phyloP scores from a whole-genome alignment of 2,113 vertebrate genomes.

The Xiphophorus maculatus region DNA sequence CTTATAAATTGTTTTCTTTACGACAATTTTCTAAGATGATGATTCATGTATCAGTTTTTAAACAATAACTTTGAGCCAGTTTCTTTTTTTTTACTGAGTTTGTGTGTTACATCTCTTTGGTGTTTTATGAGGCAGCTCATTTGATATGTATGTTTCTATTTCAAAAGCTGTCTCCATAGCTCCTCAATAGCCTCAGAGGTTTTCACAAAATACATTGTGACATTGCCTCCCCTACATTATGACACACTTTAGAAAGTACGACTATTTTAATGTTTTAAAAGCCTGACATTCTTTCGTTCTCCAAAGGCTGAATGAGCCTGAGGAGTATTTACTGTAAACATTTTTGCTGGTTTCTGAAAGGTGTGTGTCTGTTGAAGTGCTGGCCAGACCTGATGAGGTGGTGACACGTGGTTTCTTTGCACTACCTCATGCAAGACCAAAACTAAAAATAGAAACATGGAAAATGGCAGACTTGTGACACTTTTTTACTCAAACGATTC shows the following conservation, averaged over 20 bases:
- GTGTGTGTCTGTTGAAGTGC: conserved; percentile 40
- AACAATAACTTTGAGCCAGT: too few species aligned
- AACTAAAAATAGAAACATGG: conserved; percentile 32
- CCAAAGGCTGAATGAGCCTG: neutral
- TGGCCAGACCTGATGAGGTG: conserved; percentile 60
- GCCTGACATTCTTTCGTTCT: neutral
- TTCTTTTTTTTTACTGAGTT: neutral
- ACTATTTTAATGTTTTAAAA: neutral
- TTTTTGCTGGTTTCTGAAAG: conserved; percentile 36
- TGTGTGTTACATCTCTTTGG: neutral
- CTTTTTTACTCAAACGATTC: neutral
- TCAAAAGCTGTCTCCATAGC: neutral
- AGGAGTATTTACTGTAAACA: conserved; percentile 44
- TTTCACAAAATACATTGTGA: neutral
- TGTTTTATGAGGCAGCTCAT: neutral
- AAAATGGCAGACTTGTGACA: neutral
- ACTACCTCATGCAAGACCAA: conserved; percentile 10
- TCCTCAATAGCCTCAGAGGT: neutral
- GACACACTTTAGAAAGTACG: neutral
- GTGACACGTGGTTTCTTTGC: conserved; percentile 18
- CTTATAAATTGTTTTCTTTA: neutral
- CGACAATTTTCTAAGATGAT: neutral
- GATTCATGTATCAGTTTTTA: neutral
- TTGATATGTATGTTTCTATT: neutral
- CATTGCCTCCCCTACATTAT: neutral